Base-by-base conservation (phyloP, 1,140 invertebrate species). In the Scaptomyza montana region DNA sequence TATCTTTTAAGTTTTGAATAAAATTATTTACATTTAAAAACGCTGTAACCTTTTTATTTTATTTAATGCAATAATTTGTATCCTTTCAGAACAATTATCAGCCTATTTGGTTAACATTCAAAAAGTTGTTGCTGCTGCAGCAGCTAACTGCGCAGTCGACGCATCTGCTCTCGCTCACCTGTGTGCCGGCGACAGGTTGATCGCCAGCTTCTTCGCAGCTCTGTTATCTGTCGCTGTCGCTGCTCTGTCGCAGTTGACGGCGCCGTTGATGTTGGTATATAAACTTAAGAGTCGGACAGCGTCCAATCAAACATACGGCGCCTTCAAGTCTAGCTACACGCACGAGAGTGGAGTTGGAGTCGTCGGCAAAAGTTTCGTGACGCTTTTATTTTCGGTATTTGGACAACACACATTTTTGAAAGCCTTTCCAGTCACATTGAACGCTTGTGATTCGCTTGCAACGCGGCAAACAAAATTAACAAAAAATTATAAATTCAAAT, bases 301-400 rank as follows among this genome's bases (percentile, higher is more conserved):
- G 77, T 70, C 59, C 62, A 77, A 89, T 72, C 91, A 92, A 90
- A 91, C 91, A 92, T 89, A 90, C 91, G 91, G 92, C 91, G 91
- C 89, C 91, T 92, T 91, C 85, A 92, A 90, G 91, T 92, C 91
- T 92, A 92, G 89, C 90, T 92, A 47, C 81, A 87, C 90, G 86
- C 78, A 80, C 81, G 90, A 91, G 90, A 91, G 90, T 90, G 77
- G 90, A 91, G 84, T 86, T 92, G 89, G 87, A 91, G 86, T 82
- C 80, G 80, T 90, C 80, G 90, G 84, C 69, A 74, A 53, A 68
- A 36, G 1, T 87, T 84, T 90, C 72, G 71, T 77, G 69, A 62
- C 77, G 68, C 82, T 80, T 74, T 77, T 72, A 36, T 36, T 68
- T 89, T 90, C 80, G 86, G 80, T 80, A 78, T 79, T 77, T 75